Base-by-base conservation (phyloP, 1,140 invertebrate genomes). In the Eubasilissa regina region DNA sequence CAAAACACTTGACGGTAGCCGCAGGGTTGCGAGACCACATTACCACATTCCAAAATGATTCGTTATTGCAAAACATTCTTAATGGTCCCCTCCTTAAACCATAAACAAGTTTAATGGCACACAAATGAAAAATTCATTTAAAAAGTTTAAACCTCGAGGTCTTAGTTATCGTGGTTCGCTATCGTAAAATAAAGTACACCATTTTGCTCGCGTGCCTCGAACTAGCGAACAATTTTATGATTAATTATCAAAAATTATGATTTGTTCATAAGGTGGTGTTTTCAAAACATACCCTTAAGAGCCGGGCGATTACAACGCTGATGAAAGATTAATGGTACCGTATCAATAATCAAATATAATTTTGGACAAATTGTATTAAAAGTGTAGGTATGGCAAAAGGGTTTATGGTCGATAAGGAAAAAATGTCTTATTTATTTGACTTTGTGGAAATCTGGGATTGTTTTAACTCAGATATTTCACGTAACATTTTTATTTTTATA, bases 211-310 rank as follows among this genome's bases (percentile, higher is more conserved):
- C 68, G 68, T 72, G 68, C 10, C 48, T 72, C 47, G 7, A 48
- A 64, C 68, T 51, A 3, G 77, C 62, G 58, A 75, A 81, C 75
- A 70, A 78, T 81, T 70, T 58, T 70, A 47, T 81, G 80, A 81
- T 81, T 78, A 81, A 81, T 81, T 78, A 72, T 81, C 70, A 51
- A 9, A 78, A 78, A 19, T 75, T 75, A 68, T 73, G 80, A 78
- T 78, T 81, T 78, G 76, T 81, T 81, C 60, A 21, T 48, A 48
- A 25, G 48, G 51, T 15, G 4, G 44, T 68, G 64, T 45, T 68
- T 72, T 51, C 53, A 53, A 12, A 72, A 72, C 47, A 53, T 15
- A 25, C 11, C 8, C 35, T 53, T 17, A 17, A n/a, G 48, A 53
- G 25, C 13, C 13, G 47, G 45, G 47, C 68, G 47, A 72, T 72